These are phyloP conservation scores for Flexamia atlantica DNA, from an alignment of 2,888 invertebrate species.

Conservation along the genomic window DNA sequence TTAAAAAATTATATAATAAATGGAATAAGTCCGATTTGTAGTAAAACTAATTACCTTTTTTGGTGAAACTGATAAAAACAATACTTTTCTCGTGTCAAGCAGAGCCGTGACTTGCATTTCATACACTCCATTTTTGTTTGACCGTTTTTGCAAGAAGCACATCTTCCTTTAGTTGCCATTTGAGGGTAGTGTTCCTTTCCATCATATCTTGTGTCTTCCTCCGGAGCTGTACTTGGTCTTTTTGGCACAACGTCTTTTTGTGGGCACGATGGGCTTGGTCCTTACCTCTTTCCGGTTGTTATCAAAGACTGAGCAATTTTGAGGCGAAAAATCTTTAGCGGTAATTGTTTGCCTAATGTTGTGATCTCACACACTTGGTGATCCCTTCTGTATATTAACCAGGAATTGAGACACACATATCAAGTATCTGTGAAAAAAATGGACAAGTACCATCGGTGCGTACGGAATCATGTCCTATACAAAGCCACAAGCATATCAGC, in stretches of 20 bases:
- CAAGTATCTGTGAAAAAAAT: neutral
- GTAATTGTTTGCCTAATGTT: neutral
- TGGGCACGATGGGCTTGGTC: neutral
- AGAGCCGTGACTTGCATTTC: no score
- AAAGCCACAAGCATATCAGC: neutral
- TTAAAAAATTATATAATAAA: no score
- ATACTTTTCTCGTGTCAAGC: no score
- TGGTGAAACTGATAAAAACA: no score
- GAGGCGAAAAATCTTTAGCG: neutral
- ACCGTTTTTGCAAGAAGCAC: no score
- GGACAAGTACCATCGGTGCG: neutral
- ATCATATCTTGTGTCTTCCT: neutral
- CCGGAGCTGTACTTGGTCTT: no score
- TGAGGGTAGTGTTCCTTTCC: no score
- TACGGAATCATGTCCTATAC: neutral
- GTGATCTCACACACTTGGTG: neutral
- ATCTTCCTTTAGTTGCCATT: no score
- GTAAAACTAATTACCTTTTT: no score
- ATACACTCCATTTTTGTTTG: no score
- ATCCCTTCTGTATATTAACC: neutral
- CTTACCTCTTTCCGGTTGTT: neutral
- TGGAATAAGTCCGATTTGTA: no score
- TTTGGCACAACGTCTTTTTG: neutral
- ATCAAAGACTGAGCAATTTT: neutral
- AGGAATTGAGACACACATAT: neutral